Conservation (phyloP, 2,113 vertebrate genomes). For the Perca flavescens region DNA sequence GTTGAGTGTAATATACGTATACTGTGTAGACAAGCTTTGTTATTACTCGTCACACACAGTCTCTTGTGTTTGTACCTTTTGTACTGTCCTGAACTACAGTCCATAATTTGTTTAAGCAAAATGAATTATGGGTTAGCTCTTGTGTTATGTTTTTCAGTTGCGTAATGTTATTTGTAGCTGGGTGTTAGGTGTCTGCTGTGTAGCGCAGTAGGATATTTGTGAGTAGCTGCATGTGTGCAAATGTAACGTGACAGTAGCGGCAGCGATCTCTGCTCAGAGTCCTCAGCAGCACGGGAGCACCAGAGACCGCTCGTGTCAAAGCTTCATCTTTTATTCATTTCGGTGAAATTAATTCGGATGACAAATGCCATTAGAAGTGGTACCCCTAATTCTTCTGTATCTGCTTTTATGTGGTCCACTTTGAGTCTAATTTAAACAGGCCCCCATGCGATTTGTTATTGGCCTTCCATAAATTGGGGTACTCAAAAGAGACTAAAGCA, state of each 20-base stretch:
- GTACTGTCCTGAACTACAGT: slow-evolving; percentile 46
- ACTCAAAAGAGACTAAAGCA: not conserved
- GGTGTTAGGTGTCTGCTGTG: slow-evolving; percentile 37
- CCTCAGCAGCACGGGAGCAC: slow-evolving; percentile 13
- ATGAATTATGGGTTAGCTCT: slow-evolving; percentile 69
- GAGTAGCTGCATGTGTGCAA: slow-evolving; percentile 34
- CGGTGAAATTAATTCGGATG: not conserved
- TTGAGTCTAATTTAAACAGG: slow-evolving; percentile 22
- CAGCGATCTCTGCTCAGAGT: slow-evolving; percentile 3
- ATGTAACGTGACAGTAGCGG: slow-evolving; percentile 27
- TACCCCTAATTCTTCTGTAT: not conserved
- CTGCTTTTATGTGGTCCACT: not conserved
- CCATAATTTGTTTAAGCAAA: slow-evolving; percentile 76
- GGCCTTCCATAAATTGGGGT: not conserved
- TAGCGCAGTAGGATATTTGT: slow-evolving; percentile 20
- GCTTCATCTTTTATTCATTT: not conserved
- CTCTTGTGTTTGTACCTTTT: slow-evolving; percentile 51
- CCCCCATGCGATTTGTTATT: not conserved
- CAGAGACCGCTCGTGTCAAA: slow-evolving; percentile 10
- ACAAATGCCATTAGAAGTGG: not conserved
- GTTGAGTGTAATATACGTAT: slow-evolving; percentile 23
- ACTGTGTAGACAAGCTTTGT: slow-evolving; percentile 19
- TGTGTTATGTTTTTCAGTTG: slow-evolving; percentile 13
- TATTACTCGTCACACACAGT: slow-evolving; percentile 43
- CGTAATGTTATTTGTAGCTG: slow-evolving; percentile 20